Percentiles rank a stretch among this genome's conserved stretches.
Evolutionary conservation across 2,113 vertebrate genomes (phyloP).

Genomic region (Rhabdornis inornatus): DNA sequence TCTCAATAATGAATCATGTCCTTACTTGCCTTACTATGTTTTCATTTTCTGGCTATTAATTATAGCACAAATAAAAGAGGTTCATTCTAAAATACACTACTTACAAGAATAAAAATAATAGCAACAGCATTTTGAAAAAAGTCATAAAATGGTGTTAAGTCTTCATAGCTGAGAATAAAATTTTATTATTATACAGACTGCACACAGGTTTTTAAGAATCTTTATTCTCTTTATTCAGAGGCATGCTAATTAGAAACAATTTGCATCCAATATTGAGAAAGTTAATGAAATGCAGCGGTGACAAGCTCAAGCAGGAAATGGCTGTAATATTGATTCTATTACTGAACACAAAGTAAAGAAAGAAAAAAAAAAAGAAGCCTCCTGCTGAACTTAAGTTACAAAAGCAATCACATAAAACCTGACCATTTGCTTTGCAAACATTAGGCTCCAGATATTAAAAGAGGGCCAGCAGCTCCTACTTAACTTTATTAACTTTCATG

Average conservation of each 20-base stretch:
- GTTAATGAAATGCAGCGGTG: not conserved
- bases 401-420: conserved; percentile 10
- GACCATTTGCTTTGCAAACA: not conserved
- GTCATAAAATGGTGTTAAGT: not conserved
- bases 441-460: not conserved
- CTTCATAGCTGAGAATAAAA: not conserved
- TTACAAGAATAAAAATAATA: not conserved
- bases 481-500: not conserved
- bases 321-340: not conserved
- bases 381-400: not conserved
- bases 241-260: not conserved
- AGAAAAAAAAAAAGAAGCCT: not conserved
- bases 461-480: not conserved
- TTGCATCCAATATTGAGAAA: conserved; percentile 29
- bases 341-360: not conserved
- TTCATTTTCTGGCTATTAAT: not conserved
- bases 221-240: not conserved
- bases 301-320: not conserved
- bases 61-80: not conserved
- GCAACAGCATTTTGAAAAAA: not conserved
- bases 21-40: not conserved
- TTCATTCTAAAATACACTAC: not conserved
- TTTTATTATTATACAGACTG: not conserved
- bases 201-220: not conserved
- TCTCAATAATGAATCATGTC: not conserved